Evolutionary conservation across 2,113 vertebrate species (phyloP).

Genomic region (Aix galericulata): DNA sequence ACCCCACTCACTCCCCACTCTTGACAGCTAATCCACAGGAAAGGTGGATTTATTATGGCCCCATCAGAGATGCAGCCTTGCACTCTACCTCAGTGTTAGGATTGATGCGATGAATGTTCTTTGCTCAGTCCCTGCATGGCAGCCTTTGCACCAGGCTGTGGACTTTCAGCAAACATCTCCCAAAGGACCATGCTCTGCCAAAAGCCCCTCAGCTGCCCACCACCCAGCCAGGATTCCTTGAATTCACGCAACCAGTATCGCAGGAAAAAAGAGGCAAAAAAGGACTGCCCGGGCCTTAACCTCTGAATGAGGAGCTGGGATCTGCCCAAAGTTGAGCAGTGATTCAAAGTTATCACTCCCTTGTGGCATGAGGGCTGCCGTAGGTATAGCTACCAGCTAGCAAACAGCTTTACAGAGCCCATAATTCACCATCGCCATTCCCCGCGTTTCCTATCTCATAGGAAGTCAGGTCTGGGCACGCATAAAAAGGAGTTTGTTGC

Average conservation of each 20-base stretch:
- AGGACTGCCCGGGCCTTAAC: neutral
- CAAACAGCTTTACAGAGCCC: neutral
- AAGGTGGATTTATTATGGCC: conserved; percentile 6
- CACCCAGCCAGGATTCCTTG: neutral
- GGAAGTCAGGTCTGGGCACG: neutral
- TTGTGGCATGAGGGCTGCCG: neutral
- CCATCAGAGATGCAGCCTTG: neutral
- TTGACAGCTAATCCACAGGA: conserved; percentile 41
- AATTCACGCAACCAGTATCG: neutral
- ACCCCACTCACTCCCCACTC: neutral
- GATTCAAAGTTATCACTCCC: neutral
- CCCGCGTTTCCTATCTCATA: neutral
- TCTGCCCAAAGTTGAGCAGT: neutral
- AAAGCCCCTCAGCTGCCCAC: neutral
- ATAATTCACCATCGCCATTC: neutral
- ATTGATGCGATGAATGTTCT: neutral
- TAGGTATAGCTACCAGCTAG: neutral
- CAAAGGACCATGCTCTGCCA: rapidly evolving
- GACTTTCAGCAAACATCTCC: neutral
- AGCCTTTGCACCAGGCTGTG: neutral
- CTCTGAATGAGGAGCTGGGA: neutral
- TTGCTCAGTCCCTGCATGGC: neutral
- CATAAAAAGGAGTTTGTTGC: neutral
- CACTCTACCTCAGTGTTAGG: rapidly evolving
- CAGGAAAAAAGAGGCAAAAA: neutral